Percentiles rank a stretch among this genome's conserved stretches.
These are phyloP conservation scores for Ameiurus melas DNA, from an alignment of 2,113 vertebrate species.

Conservation along the genomic window DNA sequence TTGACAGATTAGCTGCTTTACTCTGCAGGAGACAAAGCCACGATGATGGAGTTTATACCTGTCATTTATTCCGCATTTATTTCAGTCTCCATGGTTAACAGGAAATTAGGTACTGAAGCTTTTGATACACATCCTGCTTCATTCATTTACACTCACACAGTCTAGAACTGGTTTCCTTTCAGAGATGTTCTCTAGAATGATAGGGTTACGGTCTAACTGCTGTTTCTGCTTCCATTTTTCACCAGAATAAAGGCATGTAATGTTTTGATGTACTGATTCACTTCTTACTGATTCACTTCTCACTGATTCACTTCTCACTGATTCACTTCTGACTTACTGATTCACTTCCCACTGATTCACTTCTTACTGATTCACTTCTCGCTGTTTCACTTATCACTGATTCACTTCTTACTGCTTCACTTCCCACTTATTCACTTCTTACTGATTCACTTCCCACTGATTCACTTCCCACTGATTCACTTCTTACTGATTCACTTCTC, in stretches of 20 bases:
- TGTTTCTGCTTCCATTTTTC: not conserved
- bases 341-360: no score
- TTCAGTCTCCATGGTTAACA: not conserved
- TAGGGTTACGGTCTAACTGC: not conserved
- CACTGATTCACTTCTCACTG: no score
- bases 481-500: no score
- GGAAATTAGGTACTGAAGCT: not conserved
- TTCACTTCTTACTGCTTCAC: no score
- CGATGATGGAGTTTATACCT: not conserved
- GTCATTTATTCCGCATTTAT: not conserved
- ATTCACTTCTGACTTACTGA: no score
- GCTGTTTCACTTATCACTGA: no score
- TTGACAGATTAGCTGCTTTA: conserved; percentile 64
- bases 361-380: no score
- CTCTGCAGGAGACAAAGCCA: conserved; percentile 59
- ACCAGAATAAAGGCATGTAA: not conserved
- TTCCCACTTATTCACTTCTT: no score
- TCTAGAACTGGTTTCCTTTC: not conserved
- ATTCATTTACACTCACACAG: not conserved
- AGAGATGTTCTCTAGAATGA: not conserved
- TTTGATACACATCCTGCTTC: not conserved
- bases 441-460: no score
- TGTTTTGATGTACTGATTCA: not conserved
- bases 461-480: no score
- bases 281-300: not conserved